Evolutionary conservation across 1,140 invertebrate genomes (phyloP).

Genomic region (Parapsyche elsis): DNA sequence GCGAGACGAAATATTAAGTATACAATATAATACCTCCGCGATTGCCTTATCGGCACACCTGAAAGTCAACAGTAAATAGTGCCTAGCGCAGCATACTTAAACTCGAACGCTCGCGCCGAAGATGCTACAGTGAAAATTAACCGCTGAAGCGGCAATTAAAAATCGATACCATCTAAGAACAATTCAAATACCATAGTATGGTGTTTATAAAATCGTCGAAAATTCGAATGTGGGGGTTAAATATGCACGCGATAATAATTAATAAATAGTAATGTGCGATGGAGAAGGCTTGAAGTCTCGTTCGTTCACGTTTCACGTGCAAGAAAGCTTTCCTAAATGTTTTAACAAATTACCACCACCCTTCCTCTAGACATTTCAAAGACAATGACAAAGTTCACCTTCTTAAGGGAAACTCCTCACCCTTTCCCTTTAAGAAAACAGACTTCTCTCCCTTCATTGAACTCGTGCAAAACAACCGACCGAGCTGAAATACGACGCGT

Average conservation of each 20-base stretch:
- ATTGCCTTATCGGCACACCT: too few species aligned
- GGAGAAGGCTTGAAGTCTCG: neutral
- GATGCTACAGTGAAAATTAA: too few species aligned
- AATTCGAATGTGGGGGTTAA: too few species aligned
- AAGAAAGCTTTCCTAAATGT: conserved; percentile 52
- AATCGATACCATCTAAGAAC: too few species aligned
- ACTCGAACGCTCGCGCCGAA: too few species aligned
- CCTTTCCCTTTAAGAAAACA: conserved; percentile 48
- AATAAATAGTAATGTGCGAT: neutral
- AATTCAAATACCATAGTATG: too few species aligned
- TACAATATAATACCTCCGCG: too few species aligned
- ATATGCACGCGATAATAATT: neutral
- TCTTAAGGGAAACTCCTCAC: conserved; percentile 52
- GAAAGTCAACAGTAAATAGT: too few species aligned
- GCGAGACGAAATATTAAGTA: neutral
- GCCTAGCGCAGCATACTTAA: too few species aligned
- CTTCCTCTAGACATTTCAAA: conserved; percentile 50
- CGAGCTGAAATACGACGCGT: conserved; percentile 6
- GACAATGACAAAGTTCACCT: conserved; percentile 57
- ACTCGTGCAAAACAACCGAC: conserved; percentile 10
- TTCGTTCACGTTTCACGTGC: neutral
- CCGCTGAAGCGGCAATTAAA: too few species aligned
- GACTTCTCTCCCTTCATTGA: conserved; percentile 42
- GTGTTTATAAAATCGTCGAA: neutral
- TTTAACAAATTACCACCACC: conserved; percentile 57